Base-by-base conservation (phyloP, 1,140 invertebrate genomes). In the Rhyacophila brunnea region DNA sequence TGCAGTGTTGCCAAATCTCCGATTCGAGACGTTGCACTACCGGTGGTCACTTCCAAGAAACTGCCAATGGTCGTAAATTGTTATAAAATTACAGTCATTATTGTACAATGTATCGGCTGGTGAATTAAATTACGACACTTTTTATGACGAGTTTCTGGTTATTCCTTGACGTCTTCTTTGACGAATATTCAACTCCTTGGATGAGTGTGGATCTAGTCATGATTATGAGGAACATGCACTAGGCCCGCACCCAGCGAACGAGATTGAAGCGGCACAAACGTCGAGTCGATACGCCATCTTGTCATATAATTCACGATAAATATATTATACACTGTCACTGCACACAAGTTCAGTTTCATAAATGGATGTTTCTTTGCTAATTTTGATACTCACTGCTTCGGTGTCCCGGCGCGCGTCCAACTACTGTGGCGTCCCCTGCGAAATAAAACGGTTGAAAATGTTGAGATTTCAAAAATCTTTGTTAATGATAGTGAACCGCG, bases 191-290 rank as follows among this genome's bases (percentile, higher is more conserved):
- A 75, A 75, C 75, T 78, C 75, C 71, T 72, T 77, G 75, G 77
- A 79, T 79, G 75, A 79, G 77, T 79, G 77, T 79, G 77, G 77
- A 79, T 79, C 77, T 79, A 79, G 77, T 79, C 77, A 79, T 79
- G 77, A 72, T 34, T 48, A 74, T 69, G 34, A 58, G 67, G 70
- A 35, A 79, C 77, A 79, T 79, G 77, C 77, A 79, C 77, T 77
- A 78, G 75, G 77, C 74, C 75, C 75, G 72, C 77, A 78, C 77
- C 74, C 77, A 78, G 75, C 77, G 75, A 77, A 77, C 76, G 75
- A 77, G 76, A 75, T 77, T 77, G 75, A 74, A 28, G 23, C 23
- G 9, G 9, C 23, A 28, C 23, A 28, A 28, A 3, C 52, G 19
- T 35, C 32, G 15, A 52, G 15, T 45, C 14, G 52, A 43, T 46